Conservation (phyloP, 2,888 invertebrate species). For the Petrolisthes cinctipes region DNA sequence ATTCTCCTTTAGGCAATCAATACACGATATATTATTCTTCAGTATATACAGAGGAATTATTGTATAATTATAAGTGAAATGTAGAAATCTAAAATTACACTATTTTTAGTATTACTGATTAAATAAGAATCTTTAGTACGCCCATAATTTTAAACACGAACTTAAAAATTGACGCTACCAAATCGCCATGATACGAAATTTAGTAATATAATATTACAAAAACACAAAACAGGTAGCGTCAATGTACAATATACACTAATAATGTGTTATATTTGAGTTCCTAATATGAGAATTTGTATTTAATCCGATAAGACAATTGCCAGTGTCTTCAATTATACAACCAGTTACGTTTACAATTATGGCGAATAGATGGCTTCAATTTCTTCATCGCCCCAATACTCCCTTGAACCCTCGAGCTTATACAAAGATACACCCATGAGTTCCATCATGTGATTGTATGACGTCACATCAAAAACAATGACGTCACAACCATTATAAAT, state of each 20-base stretch:
- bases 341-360: not conserved
- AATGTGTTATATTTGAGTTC: not conserved
- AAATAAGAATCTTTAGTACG: no score
- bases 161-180: no score
- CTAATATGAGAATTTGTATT: no score
- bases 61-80: no score
- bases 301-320: no score
- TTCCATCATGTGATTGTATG: slow-evolving; percentile 53
- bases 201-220: not conserved
- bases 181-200: no score
- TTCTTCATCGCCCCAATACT: no score
- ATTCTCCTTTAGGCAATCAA: no score
- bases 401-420: not conserved
- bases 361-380: not conserved
- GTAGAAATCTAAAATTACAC: not conserved
- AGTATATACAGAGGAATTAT: no score
- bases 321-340: not conserved
- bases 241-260: not conserved
- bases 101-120: not conserved
- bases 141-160: no score
- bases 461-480: slow-evolving; percentile 40
- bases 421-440: not conserved
- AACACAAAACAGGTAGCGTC: not conserved
- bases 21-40: no score
- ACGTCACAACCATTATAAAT: slow-evolving; percentile 32